A percentile compares a stretch with the other conserved stretches of the same genome.
phyloP scores from a whole-genome alignment of 2,113 vertebrate genomes.

The Brachionichthys hirsutus region DNA sequence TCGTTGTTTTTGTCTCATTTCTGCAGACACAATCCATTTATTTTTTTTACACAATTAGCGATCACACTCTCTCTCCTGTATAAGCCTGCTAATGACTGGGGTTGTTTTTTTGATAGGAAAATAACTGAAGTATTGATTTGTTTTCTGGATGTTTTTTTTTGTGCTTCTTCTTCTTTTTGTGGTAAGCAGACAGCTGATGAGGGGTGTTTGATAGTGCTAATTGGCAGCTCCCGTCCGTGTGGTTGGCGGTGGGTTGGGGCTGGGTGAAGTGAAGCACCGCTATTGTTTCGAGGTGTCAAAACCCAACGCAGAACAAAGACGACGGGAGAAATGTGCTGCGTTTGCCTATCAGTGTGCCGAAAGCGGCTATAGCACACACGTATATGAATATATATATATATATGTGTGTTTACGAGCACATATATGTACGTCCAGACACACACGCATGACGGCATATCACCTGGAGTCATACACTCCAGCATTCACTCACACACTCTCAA shows the following conservation, averaged over 20 bases:
- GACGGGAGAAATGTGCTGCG: constrained; percentile 70
- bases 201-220: constrained; percentile 77
- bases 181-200: constrained; percentile 68
- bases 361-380: constrained; percentile 44
- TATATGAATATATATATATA: constrained; percentile 10
- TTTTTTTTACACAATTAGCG: constrained; percentile 22
- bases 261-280: constrained; percentile 66
- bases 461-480: constrained; percentile 33
- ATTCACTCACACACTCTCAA: constrained; percentile 24
- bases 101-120: constrained; percentile 39
- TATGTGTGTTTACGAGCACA: constrained; percentile 12
- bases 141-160: constrained; percentile 12
- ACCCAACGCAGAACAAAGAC: constrained; percentile 78
- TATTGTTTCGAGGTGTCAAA: constrained; percentile 82
- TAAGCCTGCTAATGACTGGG: constrained; percentile 38
- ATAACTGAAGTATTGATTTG: constrained; percentile 65
- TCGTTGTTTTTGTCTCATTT: constrained; percentile 17
- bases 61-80: neutral
- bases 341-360: constrained; percentile 62
- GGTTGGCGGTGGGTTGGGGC: constrained; percentile 67
- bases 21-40: constrained; percentile 13
- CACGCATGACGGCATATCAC: constrained; percentile 25
- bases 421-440: constrained; percentile 28
- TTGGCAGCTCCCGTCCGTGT: constrained; percentile 74
- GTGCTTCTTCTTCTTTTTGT: constrained; percentile 32